Percentiles rank a stretch among this genome's conserved stretches.
These are phyloP conservation scores for Pimpla rufipes DNA, from an alignment of 2,888 invertebrate species.

Conservation along the genomic window DNA sequence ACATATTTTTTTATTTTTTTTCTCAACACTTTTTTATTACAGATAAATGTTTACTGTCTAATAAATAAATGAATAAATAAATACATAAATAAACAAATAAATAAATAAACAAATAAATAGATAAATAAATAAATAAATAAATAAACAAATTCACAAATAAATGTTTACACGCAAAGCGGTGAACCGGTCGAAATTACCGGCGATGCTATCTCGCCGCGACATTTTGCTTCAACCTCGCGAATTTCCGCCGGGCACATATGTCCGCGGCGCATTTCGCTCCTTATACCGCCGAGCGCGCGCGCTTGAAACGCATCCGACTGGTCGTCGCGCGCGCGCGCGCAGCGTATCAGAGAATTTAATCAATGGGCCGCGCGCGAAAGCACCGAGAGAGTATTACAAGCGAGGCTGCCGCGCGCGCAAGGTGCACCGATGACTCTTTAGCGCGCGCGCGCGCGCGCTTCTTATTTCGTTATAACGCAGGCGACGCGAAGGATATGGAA, in stretches of 20 bases:
- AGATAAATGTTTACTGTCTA: too few relatives aligned
- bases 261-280: background rate
- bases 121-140: too few relatives aligned
- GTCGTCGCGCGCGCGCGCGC: background rate
- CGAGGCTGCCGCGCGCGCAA: background rate
- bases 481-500: background rate
- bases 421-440: slow-evolving; percentile 32
- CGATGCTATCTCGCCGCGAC: background rate
- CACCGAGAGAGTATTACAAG: background rate
- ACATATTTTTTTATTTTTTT: too few relatives aligned
- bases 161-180: background rate
- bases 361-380: slow-evolving; percentile 10
- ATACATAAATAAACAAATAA: too few relatives aligned
- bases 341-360: slow-evolving; percentile 18
- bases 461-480: background rate
- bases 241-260: background rate
- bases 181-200: background rate
- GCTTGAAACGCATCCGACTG: too few relatives aligned
- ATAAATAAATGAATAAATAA: too few relatives aligned
- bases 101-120: too few relatives aligned
- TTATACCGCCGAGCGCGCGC: background rate
- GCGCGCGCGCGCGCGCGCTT: background rate
- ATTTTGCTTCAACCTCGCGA: background rate
- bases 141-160: too few relatives aligned
- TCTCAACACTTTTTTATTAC: too few relatives aligned